A percentile compares a stretch with the other conserved stretches of the same genome.
phyloP scores from a whole-genome alignment of 1,140 invertebrate species.

The Drosophila equinoxialis region DNA sequence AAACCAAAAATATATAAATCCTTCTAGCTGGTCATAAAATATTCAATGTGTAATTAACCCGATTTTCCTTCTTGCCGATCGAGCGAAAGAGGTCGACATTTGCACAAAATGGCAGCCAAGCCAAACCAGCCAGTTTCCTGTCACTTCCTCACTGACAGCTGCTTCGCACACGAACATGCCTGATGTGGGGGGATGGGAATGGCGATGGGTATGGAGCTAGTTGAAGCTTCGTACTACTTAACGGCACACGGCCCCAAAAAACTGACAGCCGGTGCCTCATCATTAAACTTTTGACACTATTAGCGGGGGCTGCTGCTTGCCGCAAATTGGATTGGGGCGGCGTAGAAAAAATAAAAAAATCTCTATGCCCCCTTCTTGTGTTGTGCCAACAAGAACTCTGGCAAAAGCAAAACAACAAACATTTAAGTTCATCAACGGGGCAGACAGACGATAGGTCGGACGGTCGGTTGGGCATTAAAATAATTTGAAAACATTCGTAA shows the following conservation, averaged over 20 bases:
- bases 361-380: constrained; percentile 14
- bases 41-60: constrained; percentile 17
- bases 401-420: constrained; percentile 27
- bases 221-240: constrained; percentile 49
- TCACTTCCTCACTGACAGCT: constrained; percentile 69
- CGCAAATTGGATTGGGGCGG: constrained; percentile 14
- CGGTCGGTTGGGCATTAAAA: constrained; percentile 47
- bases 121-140: constrained; percentile 36
- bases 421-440: constrained; percentile 38
- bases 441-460: too few species aligned
- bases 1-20: not conserved
- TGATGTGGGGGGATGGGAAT: not conserved
- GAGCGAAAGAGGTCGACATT: constrained; percentile 35
- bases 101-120: constrained; percentile 50
- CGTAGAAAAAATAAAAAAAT: not conserved
- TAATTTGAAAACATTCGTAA: constrained; percentile 64
- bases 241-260: constrained; percentile 62
- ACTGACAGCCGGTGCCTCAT: constrained; percentile 67
- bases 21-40: not conserved
- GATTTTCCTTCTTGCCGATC: not conserved
- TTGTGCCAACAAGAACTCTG: constrained; percentile 36
- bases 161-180: constrained; percentile 54
- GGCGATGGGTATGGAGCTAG: not conserved
- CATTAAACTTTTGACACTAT: constrained; percentile 81
- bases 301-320: constrained; percentile 39